Evolutionary conservation across 2,797 vertebrate genomes (phyloP).

Genomic region (Philypnodon macrostomus): DNA sequence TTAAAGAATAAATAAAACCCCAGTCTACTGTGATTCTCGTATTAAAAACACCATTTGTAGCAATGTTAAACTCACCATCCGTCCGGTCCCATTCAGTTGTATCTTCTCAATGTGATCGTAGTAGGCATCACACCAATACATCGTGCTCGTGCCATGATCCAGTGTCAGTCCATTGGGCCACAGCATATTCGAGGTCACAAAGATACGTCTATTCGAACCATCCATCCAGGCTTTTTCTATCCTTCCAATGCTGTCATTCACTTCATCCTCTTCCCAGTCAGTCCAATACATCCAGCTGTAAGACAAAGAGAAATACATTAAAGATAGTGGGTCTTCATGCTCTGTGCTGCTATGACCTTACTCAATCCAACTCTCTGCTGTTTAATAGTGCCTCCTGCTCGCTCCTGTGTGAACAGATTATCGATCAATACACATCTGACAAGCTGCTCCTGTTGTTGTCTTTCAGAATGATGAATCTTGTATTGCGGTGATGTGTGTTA

Average conservation of each 20-base stretch:
- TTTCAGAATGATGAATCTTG: slow-evolving; percentile 31
- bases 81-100: slow-evolving; percentile 90
- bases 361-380: slow-evolving; percentile 20
- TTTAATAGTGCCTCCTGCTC: slow-evolving; percentile 20
- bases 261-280: slow-evolving; percentile 98
- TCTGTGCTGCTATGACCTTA: slow-evolving; percentile 12
- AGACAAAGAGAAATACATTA: slow-evolving; percentile 16
- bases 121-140: slow-evolving; percentile 99
- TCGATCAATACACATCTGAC: slow-evolving; percentile 45
- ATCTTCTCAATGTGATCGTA: slow-evolving; percentile 98
- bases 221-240: slow-evolving; percentile 99
- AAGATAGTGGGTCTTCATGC: slow-evolving; percentile 13
- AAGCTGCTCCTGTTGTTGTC: slow-evolving; percentile 30
- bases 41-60: no score
- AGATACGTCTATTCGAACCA: slow-evolving; percentile 87
- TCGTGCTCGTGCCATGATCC: slow-evolving; percentile 83
- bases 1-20: no score
- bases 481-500: slow-evolving; percentile 17
- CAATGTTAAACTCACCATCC: slow-evolving; percentile 81
- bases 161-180: slow-evolving; percentile 98
- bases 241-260: slow-evolving; percentile 94
- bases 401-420: slow-evolving; percentile 41
- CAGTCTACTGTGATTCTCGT: no score
- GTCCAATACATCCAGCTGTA: slow-evolving; percentile 99
- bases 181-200: slow-evolving; percentile 97